Conservation (phyloP, 1,140 invertebrate genomes). For the Neodiprion virginianus region DNA sequence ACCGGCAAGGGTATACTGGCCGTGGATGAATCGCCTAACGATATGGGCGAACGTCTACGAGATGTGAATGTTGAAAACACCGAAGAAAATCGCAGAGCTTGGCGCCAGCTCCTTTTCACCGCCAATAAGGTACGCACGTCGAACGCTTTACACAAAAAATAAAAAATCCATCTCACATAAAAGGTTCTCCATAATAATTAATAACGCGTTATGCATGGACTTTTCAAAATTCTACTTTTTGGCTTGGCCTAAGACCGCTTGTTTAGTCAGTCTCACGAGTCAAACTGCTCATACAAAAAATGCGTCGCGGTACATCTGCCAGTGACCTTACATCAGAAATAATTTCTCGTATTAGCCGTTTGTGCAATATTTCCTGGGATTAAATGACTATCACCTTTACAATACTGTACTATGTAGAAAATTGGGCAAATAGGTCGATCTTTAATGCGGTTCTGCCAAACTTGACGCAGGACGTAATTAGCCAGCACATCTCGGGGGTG, state of each 20-base stretch:
- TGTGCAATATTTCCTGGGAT: too few relatives aligned
- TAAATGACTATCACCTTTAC: too few relatives aligned
- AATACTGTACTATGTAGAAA: too few relatives aligned
- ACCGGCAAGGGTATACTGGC: slow-evolving; percentile 92
- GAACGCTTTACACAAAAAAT: slow-evolving; percentile 36
- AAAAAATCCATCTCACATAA: not conserved
- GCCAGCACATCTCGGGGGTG: slow-evolving; percentile 86
- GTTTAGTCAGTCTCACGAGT: too few relatives aligned
- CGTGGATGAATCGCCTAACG: slow-evolving; percentile 85
- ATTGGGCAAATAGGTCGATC: too few relatives aligned
- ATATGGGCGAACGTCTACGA: slow-evolving; percentile 86
- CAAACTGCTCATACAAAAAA: too few relatives aligned
- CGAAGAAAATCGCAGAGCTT: slow-evolving; percentile 85
- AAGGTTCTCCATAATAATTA: slow-evolving; percentile 3
- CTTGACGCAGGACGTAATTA: slow-evolving; percentile 58
- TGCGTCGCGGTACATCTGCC: too few relatives aligned
- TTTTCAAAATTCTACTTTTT: not conserved
- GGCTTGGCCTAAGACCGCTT: too few relatives aligned
- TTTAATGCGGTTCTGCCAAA: not conserved
- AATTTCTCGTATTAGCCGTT: too few relatives aligned
- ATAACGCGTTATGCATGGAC: not conserved
- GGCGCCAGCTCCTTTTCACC: slow-evolving; percentile 92
- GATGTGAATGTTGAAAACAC: slow-evolving; percentile 86
- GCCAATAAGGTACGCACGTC: slow-evolving; percentile 67
- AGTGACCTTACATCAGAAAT: too few relatives aligned